Base-by-base conservation (phyloP, 1,140 invertebrate species). In the Ephestia elutella region DNA sequence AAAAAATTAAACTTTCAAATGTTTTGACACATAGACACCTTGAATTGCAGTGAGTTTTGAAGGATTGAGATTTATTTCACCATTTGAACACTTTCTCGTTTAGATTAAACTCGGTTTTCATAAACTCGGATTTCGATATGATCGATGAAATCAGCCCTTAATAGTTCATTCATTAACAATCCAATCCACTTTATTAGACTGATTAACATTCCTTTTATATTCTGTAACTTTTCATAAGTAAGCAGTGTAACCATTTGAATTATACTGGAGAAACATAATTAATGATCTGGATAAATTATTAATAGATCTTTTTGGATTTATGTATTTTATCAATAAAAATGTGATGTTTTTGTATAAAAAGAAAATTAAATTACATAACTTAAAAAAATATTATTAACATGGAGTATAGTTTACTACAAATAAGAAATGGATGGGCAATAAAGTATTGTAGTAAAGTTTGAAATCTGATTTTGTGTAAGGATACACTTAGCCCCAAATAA, bases 111-210 rank as follows among this genome's bases (percentile, higher is more conserved):
- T n/a, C n/a, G n/a, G n/a, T n/a, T n/a, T n/a, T n/a, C n/a, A n/a
- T n/a, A n/a, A n/a, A n/a, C n/a, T n/a, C n/a, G n/a, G n/a, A n/a
- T n/a, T n/a, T n/a, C n/a, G n/a, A n/a, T n/a, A n/a, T n/a, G n/a
- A n/a, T n/a, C n/a, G n/a, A n/a, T n/a, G n/a, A n/a, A n/a, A n/a
- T 50, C 18, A 50, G 49, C 49, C 20, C 18, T 20, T 8, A 50
- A 15, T 18, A 25, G 2, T 15, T 53, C 15, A 50, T 19, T 50
- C 13, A n/a, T 53, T 53, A 11, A 3, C 13, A 53, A 25, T 11
- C 49, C 15, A 68, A 71, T 57, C 59, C 61, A 49, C 59, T 53
- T 59, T 54, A n/a, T 68, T 70, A 73, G 75, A 75, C 75, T 73
- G 70, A 73, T 60, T 60, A 61, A 73, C 70, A 70, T 73, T 73